Base-by-base conservation (phyloP, 2,113 vertebrate genomes). In the Struthio camelus region DNA sequence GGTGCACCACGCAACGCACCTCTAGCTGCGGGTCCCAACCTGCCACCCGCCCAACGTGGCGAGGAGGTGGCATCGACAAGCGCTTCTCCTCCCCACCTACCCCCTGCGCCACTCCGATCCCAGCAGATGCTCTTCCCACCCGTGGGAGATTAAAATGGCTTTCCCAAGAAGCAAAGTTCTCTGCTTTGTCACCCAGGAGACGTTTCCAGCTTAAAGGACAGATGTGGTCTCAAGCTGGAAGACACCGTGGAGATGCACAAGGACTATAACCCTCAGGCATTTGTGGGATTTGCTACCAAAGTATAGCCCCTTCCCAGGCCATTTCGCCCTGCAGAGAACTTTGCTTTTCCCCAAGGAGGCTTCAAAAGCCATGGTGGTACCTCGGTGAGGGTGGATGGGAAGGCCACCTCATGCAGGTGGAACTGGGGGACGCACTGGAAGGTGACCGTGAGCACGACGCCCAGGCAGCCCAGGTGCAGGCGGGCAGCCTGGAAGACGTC, bases 341-440 rank as follows among this genome's bases (percentile, higher is more conserved):
- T 62, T 12, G 11, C 36, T 34, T 44, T 6, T 20, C 46, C 72
- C n/a, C 30, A 5, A 6, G 56, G n/a, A 34, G 5, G 56, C 53
- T 82, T 17, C 3, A 3, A 6, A 62, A 32, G 34, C 40, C 10
- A 1, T 1, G 1, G 2, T 30, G 10, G 0, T 97, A 98, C 98
- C 98, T 98, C 97, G 1, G 93, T 96, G 90, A 98, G 96, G 24
- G 98, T 97, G 8, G 98, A 98, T 11, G 98, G 97, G 78, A 98
- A 98, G 64, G 94, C 75, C 5, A 91, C 96, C 95, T 98, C 97
- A 3, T 97, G 97, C 59, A 98, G 83, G 85, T 90, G 73, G 95
- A 98, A 98, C 89, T 97, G 97, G 1, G 97, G 78, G 54, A 97
- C 97, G 0, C 98, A 98, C 95, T 98, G 98, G 90, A 98, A 96